These are phyloP conservation scores for Chymomyza fuscimana DNA, from an alignment of 2,888 invertebrate genomes.

Conservation along the genomic window DNA sequence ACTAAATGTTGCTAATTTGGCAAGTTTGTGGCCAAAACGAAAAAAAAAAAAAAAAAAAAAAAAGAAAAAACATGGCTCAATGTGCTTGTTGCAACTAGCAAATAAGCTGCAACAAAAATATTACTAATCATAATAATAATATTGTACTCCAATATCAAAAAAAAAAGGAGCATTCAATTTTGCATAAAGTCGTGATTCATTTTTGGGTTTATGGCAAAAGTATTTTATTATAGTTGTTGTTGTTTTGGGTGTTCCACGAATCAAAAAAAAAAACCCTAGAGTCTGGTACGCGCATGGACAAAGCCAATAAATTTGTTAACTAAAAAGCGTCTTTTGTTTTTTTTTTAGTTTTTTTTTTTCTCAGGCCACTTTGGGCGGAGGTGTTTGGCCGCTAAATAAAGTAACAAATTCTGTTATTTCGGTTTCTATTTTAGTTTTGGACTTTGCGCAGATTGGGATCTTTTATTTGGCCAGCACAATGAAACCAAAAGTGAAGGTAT, in stretches of 20 bases:
- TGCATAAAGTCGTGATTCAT: slow-evolving; percentile 67
- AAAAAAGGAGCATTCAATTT: slow-evolving; percentile 43
- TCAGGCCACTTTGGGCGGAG: slow-evolving; percentile 56
- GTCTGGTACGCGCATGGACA: slow-evolving; percentile 42
- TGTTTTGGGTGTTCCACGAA: slow-evolving; percentile 38
- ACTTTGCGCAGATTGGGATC: slow-evolving; percentile 54
- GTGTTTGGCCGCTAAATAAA: slow-evolving; percentile 49
- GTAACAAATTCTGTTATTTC: slow-evolving; percentile 54
- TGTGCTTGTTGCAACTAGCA: slow-evolving; percentile 2
- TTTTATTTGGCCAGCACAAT: slow-evolving; percentile 55
- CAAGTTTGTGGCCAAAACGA: slow-evolving; percentile 27
- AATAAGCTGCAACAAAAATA: background rate
- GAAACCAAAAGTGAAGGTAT: slow-evolving; percentile 65
- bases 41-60: background rate
- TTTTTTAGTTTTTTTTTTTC: slow-evolving; percentile 37
- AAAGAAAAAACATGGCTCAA: background rate
- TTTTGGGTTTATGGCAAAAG: slow-evolving; percentile 31
- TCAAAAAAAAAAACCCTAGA: slow-evolving; percentile 17
- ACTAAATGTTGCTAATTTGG: slow-evolving; percentile 37
- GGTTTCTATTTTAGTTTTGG: slow-evolving; percentile 34
- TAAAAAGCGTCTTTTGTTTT: slow-evolving; percentile 47
- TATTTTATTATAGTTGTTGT: slow-evolving; percentile 16
- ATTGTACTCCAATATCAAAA: slow-evolving; percentile 1
- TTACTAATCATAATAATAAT: slow-evolving; percentile 6
- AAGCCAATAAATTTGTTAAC: slow-evolving; percentile 54